Percentiles rank a stretch among this genome's conserved stretches.
These are phyloP conservation scores for Poecilus cupreus DNA, from an alignment of 2,888 invertebrate genomes.

Conservation along the genomic window DNA sequence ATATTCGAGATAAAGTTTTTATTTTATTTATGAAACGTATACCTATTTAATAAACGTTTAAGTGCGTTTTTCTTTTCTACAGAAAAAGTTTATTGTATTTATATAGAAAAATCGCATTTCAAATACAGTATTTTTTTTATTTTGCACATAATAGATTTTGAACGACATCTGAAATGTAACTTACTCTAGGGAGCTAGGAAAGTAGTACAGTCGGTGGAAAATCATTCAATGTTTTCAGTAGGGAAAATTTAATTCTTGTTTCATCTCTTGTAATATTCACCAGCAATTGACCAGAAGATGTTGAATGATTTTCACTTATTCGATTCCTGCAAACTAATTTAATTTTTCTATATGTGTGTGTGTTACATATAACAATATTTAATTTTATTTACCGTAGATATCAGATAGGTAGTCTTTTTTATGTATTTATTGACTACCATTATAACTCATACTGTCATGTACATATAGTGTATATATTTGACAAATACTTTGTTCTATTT, in stretches of 20 bases:
- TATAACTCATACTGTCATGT: constrained; percentile 15
- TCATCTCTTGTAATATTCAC: background rate
- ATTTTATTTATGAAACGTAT: constrained; percentile 51
- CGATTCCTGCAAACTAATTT: constrained; percentile 33
- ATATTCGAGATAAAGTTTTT: constrained; percentile 47
- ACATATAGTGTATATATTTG: constrained; percentile 45
- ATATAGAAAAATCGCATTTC: constrained; percentile 46
- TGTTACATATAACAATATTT: constrained; percentile 51
- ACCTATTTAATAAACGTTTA: constrained; percentile 24
- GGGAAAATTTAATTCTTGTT: too few relatives aligned
- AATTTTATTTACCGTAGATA: constrained; percentile 39
- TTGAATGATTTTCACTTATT: background rate
- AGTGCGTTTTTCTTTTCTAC: constrained; percentile 21
- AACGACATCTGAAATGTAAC: background rate
- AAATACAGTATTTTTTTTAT: constrained; percentile 55
- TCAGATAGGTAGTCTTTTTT: constrained; percentile 22
- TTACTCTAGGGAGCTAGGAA: background rate
- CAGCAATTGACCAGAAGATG: background rate
- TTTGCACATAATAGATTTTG: constrained; percentile 31
- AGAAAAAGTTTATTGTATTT: constrained; percentile 40
- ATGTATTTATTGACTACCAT: constrained; percentile 13
- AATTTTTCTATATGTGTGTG: constrained; percentile 43
- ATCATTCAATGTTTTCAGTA: constrained; percentile 4
- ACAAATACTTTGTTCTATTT: constrained; percentile 29
- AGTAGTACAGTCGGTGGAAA: background rate